phyloP scores from a whole-genome alignment of 2,113 vertebrate species.

The Sialia sialis region DNA sequence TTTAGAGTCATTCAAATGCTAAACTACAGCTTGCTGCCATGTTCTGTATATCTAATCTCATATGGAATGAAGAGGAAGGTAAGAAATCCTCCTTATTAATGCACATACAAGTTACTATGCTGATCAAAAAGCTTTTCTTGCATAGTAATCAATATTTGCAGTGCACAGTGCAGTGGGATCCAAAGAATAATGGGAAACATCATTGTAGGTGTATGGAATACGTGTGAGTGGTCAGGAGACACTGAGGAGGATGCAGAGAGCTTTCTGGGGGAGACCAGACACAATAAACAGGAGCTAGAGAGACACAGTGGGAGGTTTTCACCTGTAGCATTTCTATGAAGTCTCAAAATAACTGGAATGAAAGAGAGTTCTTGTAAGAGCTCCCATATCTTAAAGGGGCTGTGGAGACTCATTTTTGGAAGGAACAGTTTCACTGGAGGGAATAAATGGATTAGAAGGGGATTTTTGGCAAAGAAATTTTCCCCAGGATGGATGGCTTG shows the following conservation, averaged over 20 bases:
- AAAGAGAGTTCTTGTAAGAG: not conserved
- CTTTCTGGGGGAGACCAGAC: not conserved
- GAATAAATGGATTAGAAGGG: not conserved
- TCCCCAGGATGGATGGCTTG: not conserved
- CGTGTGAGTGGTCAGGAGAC: not conserved
- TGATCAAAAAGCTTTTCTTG: not conserved
- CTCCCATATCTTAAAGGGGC: not conserved
- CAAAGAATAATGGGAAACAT: not conserved
- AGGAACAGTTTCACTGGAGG: not conserved
- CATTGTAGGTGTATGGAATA: not conserved
- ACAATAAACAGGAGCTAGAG: not conserved
- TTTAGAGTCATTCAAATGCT: conserved; percentile 93
- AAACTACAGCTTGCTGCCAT: conserved; percentile 97
- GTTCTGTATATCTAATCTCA: conserved; percentile 96
- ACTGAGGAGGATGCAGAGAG: not conserved
- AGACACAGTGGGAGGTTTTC: not conserved
- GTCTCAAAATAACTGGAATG: not conserved
- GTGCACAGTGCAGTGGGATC: not conserved
- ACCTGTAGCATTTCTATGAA: not conserved
- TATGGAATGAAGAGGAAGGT: conserved; percentile 99
- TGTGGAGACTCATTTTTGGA: not conserved
- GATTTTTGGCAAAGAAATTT: not conserved
- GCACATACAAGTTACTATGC: not conserved
- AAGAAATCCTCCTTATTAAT: conserved; percentile 55
- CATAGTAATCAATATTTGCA: not conserved